Percentiles rank a stretch among this genome's conserved stretches.
Evolutionary conservation across 2,888 invertebrate species (phyloP).

Genomic region (Cephus pulcher): DNA sequence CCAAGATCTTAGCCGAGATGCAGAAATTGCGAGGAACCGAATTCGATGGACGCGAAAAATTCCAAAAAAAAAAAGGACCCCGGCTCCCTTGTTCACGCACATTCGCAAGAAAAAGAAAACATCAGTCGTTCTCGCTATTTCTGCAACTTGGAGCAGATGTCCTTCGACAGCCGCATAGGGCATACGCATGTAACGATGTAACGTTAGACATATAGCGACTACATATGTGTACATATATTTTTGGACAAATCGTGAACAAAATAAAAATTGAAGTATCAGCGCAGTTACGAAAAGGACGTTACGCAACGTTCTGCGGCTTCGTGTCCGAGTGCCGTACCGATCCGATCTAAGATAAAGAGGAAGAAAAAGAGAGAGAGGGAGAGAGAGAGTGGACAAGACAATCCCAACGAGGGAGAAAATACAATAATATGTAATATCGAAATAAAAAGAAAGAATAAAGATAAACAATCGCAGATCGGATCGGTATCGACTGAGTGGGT

Average conservation of each 20-base stretch:
- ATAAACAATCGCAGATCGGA: neutral
- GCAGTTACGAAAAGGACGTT: slow-evolving; percentile 23
- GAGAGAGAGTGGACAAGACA: slow-evolving; percentile 4
- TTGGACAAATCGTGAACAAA: slow-evolving; percentile 13
- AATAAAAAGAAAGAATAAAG: neutral
- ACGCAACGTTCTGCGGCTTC: neutral
- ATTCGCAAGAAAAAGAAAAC: neutral
- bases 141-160: slow-evolving; percentile 32
- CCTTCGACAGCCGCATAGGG: slow-evolving; percentile 30
- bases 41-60: slow-evolving; percentile 2
- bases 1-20: slow-evolving; percentile 39
- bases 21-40: slow-evolving; percentile 32
- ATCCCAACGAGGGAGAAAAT: slow-evolving; percentile 26
- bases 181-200: slow-evolving; percentile 34
- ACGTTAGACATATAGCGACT: slow-evolving; percentile 51
- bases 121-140: slow-evolving; percentile 30
- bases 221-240: slow-evolving; percentile 25
- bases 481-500: neutral
- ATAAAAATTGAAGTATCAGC: slow-evolving; percentile 41
- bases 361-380: neutral
- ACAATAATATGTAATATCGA: slow-evolving; percentile 24
- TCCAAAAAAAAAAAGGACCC: neutral
- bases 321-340: slow-evolving; percentile 1
- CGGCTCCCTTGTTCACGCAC: neutral
- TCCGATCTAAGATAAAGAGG: slow-evolving; percentile 7